These are phyloP conservation scores for Corythornis cristatus DNA, from an alignment of 2,113 vertebrate genomes.

Conservation along the genomic window DNA sequence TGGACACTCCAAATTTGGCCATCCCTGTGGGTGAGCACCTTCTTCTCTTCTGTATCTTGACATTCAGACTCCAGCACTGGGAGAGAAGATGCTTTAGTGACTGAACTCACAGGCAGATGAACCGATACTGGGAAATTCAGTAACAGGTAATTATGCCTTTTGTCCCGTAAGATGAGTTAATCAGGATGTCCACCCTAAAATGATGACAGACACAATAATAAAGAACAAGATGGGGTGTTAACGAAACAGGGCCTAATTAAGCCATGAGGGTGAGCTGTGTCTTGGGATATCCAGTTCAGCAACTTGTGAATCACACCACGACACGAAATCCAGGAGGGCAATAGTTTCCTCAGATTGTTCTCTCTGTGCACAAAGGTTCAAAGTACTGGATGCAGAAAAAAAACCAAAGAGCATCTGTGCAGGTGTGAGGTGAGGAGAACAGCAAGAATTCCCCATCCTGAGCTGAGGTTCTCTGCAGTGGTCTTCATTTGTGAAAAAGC, in stretches of 20 bases:
- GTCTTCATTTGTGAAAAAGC: not conserved
- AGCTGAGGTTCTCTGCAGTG: not conserved
- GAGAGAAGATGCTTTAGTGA: not conserved
- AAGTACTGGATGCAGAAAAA: not conserved
- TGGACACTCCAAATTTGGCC: no score
- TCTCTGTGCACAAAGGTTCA: not conserved
- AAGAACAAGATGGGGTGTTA: conserved; percentile 37
- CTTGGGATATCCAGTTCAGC: conserved; percentile 16
- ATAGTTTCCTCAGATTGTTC: not conserved
- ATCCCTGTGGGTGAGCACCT: not conserved
- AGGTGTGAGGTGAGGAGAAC: not conserved
- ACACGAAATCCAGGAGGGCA: not conserved
- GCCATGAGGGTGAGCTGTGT: not conserved
- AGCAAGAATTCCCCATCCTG: not conserved
- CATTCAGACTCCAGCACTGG: not conserved
- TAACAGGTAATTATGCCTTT: conserved; percentile 3
- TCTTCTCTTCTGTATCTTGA: not conserved
- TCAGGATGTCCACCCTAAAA: conserved; percentile 6
- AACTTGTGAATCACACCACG: conserved; percentile 14
- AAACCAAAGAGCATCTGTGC: not conserved
- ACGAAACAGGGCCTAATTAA: conserved; percentile 11
- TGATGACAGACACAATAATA: conserved; percentile 25
- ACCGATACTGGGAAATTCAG: not conserved
- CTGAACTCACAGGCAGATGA: not conserved
- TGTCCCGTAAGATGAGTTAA: not conserved